Conservation (phyloP, 1,140 invertebrate genomes). For the Brachionus koreanus region DNA sequence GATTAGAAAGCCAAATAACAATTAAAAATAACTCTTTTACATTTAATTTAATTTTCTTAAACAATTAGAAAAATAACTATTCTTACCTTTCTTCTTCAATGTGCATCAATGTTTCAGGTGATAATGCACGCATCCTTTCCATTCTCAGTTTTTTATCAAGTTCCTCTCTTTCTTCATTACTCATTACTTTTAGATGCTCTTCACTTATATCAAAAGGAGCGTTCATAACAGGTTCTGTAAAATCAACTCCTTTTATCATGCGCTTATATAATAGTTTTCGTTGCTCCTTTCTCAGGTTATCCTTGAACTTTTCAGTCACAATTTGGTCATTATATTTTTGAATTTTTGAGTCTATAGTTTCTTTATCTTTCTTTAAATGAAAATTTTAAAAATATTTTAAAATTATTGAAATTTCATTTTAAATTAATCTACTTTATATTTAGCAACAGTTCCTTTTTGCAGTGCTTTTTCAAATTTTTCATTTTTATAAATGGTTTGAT, state of each 20-base stretch:
- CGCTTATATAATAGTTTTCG: constrained; percentile 20
- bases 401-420: background rate
- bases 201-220: constrained; percentile 55
- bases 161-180: constrained; percentile 53
- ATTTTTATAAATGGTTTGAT: constrained; percentile 35
- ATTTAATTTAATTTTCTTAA: background rate
- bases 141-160: constrained; percentile 42
- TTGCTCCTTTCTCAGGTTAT: background rate
- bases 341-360: constrained; percentile 28
- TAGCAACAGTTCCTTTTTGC: background rate
- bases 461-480: constrained; percentile 34
- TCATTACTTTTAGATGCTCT: constrained; percentile 52
- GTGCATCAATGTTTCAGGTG: constrained; percentile 50
- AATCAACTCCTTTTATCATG: constrained; percentile 48
- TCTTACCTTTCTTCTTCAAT: constrained; percentile 54
- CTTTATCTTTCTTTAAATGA: background rate
- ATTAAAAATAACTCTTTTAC: no score
- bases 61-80: background rate
- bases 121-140: constrained; percentile 47
- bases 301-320: background rate
- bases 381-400: background rate
- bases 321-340: constrained; percentile 31
- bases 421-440: background rate
- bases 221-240: constrained; percentile 51
- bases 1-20: no score